A percentile compares a stretch with the other conserved stretches of the same genome.
Conservation (phyloP, 2,888 invertebrate species). For the Nomada lathburiana region DNA sequence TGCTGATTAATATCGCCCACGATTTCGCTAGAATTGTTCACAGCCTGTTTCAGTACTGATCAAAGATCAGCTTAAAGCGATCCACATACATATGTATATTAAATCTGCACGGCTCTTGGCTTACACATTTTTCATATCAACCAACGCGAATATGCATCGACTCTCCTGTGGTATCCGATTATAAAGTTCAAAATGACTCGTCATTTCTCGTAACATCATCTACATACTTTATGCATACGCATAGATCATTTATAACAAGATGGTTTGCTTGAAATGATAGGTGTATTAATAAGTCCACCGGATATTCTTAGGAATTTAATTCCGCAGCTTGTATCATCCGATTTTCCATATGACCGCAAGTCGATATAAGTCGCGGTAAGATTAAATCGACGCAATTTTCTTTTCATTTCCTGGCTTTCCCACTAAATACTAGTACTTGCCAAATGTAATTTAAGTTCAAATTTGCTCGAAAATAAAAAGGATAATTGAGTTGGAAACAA, state of each 20-base stretch:
- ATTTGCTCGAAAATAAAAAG: background rate
- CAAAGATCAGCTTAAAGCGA: conserved; percentile 22
- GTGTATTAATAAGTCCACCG: conserved; percentile 7
- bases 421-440: too few relatives aligned
- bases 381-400: background rate
- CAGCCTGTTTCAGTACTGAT: conserved; percentile 23
- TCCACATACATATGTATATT: conserved; percentile 3
- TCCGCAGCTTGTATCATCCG: conserved; percentile 22
- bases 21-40: conserved; percentile 15
- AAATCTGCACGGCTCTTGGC: conserved; percentile 4
- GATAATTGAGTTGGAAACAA: background rate
- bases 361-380: background rate
- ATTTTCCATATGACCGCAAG: background rate
- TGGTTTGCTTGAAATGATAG: background rate
- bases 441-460: too few relatives aligned
- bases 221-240: too few relatives aligned
- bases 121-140: background rate
- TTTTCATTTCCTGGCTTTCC: too few relatives aligned
- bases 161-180: background rate
- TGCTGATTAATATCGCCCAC: conserved; percentile 10
- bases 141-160: background rate
- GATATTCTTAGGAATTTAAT: background rate
- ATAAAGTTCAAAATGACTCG: background rate
- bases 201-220: background rate
- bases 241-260: background rate